phyloP scores from a whole-genome alignment of 2,797 vertebrate genomes.

The Otolemur crassicaudatus region DNA sequence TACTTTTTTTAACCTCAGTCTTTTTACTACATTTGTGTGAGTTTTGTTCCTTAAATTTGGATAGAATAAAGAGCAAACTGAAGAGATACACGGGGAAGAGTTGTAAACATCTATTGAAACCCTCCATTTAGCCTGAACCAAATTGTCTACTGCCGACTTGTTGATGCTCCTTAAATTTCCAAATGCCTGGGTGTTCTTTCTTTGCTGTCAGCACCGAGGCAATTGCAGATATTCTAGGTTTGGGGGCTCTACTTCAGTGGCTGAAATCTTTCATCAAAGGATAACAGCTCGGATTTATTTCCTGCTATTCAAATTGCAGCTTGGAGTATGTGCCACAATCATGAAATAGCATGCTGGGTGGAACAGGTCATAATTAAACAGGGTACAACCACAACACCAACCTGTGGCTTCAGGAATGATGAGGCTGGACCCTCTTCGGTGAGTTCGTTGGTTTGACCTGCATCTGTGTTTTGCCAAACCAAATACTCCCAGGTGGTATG shows the following conservation, averaged over 20 bases:
- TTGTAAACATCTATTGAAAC: neutral
- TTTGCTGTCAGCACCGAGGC: neutral
- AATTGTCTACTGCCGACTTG: neutral
- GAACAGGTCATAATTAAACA: slow-evolving; percentile 14
- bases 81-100: neutral
- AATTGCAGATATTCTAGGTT: neutral
- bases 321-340: slow-evolving; percentile 7
- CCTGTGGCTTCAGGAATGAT: neutral
- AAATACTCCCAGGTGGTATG: neutral
- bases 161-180: neutral
- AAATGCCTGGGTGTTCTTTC: slow-evolving; percentile 40
- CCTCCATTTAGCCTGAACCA: neutral
- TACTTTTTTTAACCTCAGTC: neutral
- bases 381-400: neutral
- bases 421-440: neutral
- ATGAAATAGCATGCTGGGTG: neutral
- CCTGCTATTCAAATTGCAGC: neutral
- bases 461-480: neutral
- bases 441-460: neutral
- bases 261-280: slow-evolving; percentile 13
- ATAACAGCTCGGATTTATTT: neutral
- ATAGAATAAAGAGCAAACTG: neutral
- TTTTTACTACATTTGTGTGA: neutral
- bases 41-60: slow-evolving; percentile 11
- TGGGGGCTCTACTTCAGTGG: neutral